A percentile compares a stretch with the other conserved stretches of the same genome.
These are phyloP conservation scores for Meliscaeva auricollis DNA, from an alignment of 2,888 invertebrate species.

Conservation along the genomic window DNA sequence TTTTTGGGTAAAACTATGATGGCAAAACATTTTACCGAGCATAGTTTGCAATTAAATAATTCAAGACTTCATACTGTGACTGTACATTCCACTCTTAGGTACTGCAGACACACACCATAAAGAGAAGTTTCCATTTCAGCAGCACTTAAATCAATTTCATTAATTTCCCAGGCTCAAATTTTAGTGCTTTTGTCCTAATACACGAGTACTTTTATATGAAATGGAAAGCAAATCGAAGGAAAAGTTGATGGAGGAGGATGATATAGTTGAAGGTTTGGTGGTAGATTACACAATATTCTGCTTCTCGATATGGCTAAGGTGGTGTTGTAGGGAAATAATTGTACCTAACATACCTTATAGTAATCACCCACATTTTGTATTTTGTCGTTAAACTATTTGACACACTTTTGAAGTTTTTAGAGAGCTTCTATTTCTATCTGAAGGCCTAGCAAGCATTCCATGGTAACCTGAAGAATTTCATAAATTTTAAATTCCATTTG, in stretches of 20 bases:
- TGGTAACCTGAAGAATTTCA: conserved; percentile 68
- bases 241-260: conserved; percentile 25
- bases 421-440: neutral
- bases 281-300: no score
- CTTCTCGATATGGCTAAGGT: no score
- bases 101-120: neutral
- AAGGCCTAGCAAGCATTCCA: conserved; percentile 52
- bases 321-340: no score
- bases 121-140: conserved; percentile 15
- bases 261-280: neutral
- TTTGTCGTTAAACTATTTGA: conserved; percentile 72
- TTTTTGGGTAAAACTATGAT: conserved; percentile 31
- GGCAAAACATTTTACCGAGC: conserved; percentile 50
- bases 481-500: conserved; percentile 72
- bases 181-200: neutral
- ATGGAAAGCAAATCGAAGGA: conserved; percentile 34
- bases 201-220: neutral
- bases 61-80: conserved; percentile 45
- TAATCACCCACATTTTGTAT: conserved; percentile 55
- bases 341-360: neutral
- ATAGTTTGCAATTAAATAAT: conserved; percentile 74
- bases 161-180: conserved; percentile 35
- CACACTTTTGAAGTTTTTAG: conserved; percentile 63
- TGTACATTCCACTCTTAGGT: neutral
- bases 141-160: conserved; percentile 68